Evolutionary conservation across 2,113 vertebrate genomes (phyloP).

Genomic region (Gila orcuttii): DNA sequence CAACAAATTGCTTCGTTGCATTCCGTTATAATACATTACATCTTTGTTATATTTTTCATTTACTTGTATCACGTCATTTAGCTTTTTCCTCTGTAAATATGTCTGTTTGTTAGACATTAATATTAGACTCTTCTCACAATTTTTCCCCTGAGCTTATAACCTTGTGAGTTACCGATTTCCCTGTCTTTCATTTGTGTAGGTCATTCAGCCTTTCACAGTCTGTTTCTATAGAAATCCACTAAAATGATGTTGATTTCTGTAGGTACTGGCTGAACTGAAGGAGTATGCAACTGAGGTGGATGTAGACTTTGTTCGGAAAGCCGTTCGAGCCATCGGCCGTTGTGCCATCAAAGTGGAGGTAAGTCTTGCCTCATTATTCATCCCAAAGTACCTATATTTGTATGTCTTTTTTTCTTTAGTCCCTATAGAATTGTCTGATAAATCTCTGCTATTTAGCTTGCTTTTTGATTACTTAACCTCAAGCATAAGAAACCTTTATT

Average conservation of each 20-base stretch:
- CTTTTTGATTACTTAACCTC: too few relatives aligned
- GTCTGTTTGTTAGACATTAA: neutral
- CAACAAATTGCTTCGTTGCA: neutral
- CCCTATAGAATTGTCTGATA: neutral
- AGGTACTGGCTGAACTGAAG: constrained; percentile 97
- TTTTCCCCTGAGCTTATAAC: neutral
- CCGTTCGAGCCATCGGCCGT: constrained; percentile 94
- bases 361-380: constrained; percentile 20
- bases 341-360: constrained; percentile 99
- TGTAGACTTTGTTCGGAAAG: constrained; percentile 97
- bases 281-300: constrained; percentile 98
- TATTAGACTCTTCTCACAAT: neutral
- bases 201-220: neutral
- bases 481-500: neutral
- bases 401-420: neutral
- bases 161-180: neutral
- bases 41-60: neutral
- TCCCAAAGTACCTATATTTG: neutral
- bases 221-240: neutral
- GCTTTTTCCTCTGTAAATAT: neutral
- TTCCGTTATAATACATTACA: neutral
- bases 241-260: neutral
- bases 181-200: neutral
- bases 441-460: neutral
- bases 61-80: neutral